Percentiles rank a stretch among this genome's conserved stretches.
These are phyloP conservation scores for Chaetorhynchus papuensis DNA, from an alignment of 2,113 vertebrate species.

Conservation along the genomic window DNA sequence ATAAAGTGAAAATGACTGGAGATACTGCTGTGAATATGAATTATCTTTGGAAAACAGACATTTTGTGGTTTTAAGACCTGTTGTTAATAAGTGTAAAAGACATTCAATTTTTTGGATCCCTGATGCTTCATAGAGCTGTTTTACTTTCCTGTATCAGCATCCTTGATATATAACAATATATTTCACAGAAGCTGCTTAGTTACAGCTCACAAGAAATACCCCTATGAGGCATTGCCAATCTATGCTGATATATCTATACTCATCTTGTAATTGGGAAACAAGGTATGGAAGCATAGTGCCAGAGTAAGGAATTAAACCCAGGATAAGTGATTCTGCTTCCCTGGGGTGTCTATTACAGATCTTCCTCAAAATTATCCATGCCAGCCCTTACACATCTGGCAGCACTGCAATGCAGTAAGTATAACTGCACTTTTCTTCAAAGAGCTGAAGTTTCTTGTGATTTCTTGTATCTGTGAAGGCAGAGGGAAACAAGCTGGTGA, in stretches of 20 bases:
- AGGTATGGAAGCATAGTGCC: not conserved
- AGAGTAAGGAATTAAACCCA: not conserved
- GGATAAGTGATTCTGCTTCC: not conserved
- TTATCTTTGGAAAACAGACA: not conserved
- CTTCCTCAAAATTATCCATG: not conserved
- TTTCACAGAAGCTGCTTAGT: not conserved
- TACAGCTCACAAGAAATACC: not conserved
- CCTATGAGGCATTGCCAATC: not conserved
- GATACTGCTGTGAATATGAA: not conserved
- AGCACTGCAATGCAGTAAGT: not conserved
- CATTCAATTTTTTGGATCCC: not conserved
- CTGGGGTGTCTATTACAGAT: not conserved
- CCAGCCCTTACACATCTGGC: not conserved
- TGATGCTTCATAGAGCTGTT: not conserved
- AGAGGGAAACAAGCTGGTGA: not conserved
- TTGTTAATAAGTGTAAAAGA: not conserved
- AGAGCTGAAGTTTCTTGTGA: not conserved
- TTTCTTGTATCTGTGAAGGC: not conserved
- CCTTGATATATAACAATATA: not conserved
- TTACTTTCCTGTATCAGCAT: not conserved
- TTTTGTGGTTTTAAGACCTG: not conserved
- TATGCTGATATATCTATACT: not conserved
- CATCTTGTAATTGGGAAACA: not conserved
- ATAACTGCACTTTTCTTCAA: not conserved
- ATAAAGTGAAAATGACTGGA: slow-evolving; percentile 25